Percentiles rank a stretch among this genome's conserved stretches.
Evolutionary conservation across 1,140 invertebrate genomes (phyloP).

Genomic region (Drosophila cardini): DNA sequence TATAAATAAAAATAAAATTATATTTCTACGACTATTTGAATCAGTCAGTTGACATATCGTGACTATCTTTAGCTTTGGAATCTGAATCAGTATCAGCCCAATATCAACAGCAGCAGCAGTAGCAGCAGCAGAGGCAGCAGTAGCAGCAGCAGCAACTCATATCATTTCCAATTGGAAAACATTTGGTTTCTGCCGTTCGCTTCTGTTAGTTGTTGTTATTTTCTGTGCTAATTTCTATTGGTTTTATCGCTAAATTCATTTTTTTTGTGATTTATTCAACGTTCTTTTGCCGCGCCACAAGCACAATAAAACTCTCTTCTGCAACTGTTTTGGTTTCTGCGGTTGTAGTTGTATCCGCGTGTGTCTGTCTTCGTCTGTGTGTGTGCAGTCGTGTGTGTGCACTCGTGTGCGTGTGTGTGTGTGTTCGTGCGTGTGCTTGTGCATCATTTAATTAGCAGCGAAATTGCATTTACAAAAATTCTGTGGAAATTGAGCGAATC

Average conservation of each 20-base stretch:
- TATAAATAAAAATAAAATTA: neutral
- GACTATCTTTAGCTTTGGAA: slow-evolving; percentile 59
- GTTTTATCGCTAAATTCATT: slow-evolving; percentile 46
- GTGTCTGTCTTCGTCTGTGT: no score
- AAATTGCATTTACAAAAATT: slow-evolving; percentile 33
- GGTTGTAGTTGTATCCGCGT: neutral
- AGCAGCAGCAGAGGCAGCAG: slow-evolving; percentile 20
- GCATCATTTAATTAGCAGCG: slow-evolving; percentile 43
- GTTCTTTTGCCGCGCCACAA: neutral
- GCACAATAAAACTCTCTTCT: slow-evolving; percentile 3
- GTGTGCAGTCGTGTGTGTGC: slow-evolving; percentile 26
- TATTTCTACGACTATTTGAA: neutral
- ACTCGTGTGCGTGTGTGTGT: slow-evolving; percentile 9
- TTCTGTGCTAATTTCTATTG: slow-evolving; percentile 49
- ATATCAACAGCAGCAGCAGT: slow-evolving; percentile 13
- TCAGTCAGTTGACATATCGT: slow-evolving; percentile 42
- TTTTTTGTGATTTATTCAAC: slow-evolving; percentile 56
- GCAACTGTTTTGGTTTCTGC: slow-evolving; percentile 13
- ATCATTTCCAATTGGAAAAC: slow-evolving; percentile 60
- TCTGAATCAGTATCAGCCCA: slow-evolving; percentile 31
- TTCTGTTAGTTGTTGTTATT: slow-evolving; percentile 17
- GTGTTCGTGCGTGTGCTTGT: slow-evolving; percentile 23
- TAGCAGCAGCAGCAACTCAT: slow-evolving; percentile 15
- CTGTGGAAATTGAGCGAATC: slow-evolving; percentile 20
- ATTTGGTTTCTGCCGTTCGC: slow-evolving; percentile 42